Base-by-base conservation (phyloP, 2,888 invertebrate species). In the Thyatira batis region DNA sequence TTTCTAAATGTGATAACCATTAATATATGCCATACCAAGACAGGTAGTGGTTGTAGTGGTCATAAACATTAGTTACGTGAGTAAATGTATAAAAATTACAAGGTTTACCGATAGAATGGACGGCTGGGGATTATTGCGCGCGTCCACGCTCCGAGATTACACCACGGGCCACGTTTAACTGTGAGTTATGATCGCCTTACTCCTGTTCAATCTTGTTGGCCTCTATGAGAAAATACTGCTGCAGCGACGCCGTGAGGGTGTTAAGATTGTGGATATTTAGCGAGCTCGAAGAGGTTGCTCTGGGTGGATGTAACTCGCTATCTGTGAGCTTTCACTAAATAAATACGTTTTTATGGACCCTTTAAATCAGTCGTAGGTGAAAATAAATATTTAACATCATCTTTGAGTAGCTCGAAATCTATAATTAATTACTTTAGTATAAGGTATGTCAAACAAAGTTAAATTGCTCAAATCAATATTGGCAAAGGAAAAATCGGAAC, bases 201-300 rank as follows among this genome's bases (percentile, higher is more conserved):
- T 78, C 77, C 80, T 72, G 86, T 81, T 89, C 88, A 85, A 86
- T 90, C 89, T 89, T 82, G 82, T 80, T 81, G 82, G 76, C 75
- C 76, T 84, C 84, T 86, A 90, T 89, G 88, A 91, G 91, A 82
- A 91, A 85, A 90, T 91, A 90, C 83, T 82, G 89, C 77, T 66
- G 67, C 70, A 70, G 75, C 78, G 80, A 85, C 85, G 83, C 77
- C 61, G 60, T 58, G 60, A 68, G 83, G 77, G 70, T 82, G 79
- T 80, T 78, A 80, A 82, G 76, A 66, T 73, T 70, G 71, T 58
- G 67, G 71, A 74, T 82, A 76, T 81, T 82, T 76, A 76, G 69
- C 67, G 57, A 49, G 50, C 54, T 51, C 56, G 54, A 54, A 53
- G 61, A 10, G 17, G 50, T 45, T 21, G 28, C 10, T 50, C 48